phyloP scores from a whole-genome alignment of 2,888 invertebrate genomes.

The Tachystola acroxantha region DNA sequence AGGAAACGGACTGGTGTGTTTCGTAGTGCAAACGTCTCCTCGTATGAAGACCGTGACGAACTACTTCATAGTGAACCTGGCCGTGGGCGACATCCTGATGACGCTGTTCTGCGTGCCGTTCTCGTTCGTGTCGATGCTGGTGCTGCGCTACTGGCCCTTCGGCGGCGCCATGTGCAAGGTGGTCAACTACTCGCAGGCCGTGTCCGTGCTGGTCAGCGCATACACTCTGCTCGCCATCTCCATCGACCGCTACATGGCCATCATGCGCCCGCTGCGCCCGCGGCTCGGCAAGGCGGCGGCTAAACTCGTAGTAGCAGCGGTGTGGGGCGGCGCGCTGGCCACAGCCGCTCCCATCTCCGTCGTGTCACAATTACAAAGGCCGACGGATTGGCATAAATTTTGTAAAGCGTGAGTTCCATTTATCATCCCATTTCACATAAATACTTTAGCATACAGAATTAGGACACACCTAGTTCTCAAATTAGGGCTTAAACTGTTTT shows the following conservation, averaged over 20 bases:
- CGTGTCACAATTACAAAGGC: constrained; percentile 83
- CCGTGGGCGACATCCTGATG: constrained; percentile 93
- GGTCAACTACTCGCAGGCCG: constrained; percentile 89
- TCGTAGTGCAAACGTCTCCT: constrained; percentile 90
- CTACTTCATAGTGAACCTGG: constrained; percentile 93
- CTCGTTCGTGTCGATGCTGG: constrained; percentile 88
- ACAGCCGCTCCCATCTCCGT: constrained; percentile 90
- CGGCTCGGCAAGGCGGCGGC: constrained; percentile 86
- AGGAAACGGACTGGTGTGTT: constrained; percentile 91
- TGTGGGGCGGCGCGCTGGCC: constrained; percentile 87
- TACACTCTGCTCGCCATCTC: constrained; percentile 95
- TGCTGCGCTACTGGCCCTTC: constrained; percentile 94
- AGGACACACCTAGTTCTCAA: no score
- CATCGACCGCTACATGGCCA: constrained; percentile 93
- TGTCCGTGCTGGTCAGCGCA: constrained; percentile 90
- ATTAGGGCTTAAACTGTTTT: no score
- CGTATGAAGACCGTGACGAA: constrained; percentile 96
- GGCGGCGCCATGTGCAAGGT: constrained; percentile 88
- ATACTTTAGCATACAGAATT: no score
- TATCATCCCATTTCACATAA: no score
- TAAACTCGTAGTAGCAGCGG: constrained; percentile 81
- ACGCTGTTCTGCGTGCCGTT: constrained; percentile 94
- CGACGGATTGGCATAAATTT: constrained; percentile 77
- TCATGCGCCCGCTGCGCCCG: constrained; percentile 91
- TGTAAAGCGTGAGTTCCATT: constrained; percentile 81